Base-by-base conservation (phyloP, 2,797 vertebrate genomes). In the Enteromius unitaeniatus region DNA sequence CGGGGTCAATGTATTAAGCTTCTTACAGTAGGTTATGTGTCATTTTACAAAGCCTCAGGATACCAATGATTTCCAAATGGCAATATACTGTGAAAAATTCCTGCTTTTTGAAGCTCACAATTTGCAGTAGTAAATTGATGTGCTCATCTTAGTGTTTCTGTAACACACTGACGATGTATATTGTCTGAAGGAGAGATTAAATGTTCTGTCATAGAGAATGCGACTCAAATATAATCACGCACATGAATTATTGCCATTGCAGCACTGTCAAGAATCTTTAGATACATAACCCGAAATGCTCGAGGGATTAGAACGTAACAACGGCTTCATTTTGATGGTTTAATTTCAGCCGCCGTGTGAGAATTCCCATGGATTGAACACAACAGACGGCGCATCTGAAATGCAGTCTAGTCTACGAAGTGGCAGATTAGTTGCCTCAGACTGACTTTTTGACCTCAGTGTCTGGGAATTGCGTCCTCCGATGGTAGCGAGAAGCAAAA, bases 391-490 rank as follows among this genome's bases (percentile, higher is more conserved):
- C 14, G 14, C 34, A 11, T 83, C 72, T 53, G 60, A 83, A 23
- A 73, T 60, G 37, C 40, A 42, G 79, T 83, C 51, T 79, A 72
- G 37, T 76, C 69, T 69, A 55, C n/a, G 69, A 42, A 68, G 70
- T 65, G 70, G 31, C 64, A 87, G 31, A 78, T 77, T 78, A 62
- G 81, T 62, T 76, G 78, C 75, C 64, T 81, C 72, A 74, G 64
- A 70, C 51, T 86, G 68, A 83, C 81, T 80, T 86, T 81, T 86
- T 89, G 86, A 87, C 83, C 85, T 76, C 49, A 31, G 51, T 82
- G 86, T 89, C 87, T 87, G 86, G 78, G 65, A 74, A 77, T 68
- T 68, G 64, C 37, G 6, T 75, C 62, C 69, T 34, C 62, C 26
- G 6, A 58, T 62, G 83, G 37, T 45, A 34, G 23, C 47, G 55